These are phyloP conservation scores for Pentalonia nigronervosa DNA, from an alignment of 1,140 invertebrate species.

Conservation along the genomic window DNA sequence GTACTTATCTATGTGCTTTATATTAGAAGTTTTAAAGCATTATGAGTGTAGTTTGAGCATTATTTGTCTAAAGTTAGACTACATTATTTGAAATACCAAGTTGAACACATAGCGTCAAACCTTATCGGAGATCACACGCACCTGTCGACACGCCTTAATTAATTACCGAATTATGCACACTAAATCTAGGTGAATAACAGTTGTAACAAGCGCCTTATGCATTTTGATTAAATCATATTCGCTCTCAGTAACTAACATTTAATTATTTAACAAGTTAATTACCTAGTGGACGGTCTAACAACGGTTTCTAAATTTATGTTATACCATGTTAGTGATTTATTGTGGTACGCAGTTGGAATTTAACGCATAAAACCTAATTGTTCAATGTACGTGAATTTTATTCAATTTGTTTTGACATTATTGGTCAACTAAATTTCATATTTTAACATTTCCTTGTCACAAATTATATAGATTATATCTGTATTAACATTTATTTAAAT, in stretches of 20 bases:
- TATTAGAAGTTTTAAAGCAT: not conserved
- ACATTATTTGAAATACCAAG: not conserved
- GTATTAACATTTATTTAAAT: not conserved
- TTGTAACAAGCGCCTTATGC: not conserved
- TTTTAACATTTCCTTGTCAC: not conserved
- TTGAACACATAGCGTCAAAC: not conserved
- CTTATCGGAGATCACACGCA: conserved; percentile 35
- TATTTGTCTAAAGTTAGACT: not conserved
- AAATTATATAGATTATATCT: not conserved
- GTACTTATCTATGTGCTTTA: not conserved
- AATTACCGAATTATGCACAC: conserved; percentile 19
- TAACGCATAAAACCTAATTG: not conserved
- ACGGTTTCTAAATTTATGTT: not conserved
- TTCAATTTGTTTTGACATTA: not conserved
- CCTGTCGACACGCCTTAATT: not conserved
- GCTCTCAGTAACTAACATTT: conserved; percentile 2
- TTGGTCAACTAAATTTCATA: not conserved
- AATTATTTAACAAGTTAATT: conserved; percentile 36
- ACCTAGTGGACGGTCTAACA: conserved; percentile 7
- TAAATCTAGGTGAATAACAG: conserved; percentile 4
- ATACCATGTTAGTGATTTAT: not conserved
- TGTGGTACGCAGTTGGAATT: not conserved
- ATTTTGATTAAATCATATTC: conserved; percentile 39
- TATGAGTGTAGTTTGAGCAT: not conserved
- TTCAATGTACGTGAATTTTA: not conserved